Base-by-base conservation (phyloP, 2,113 vertebrate species). In the Perca schrenkii region DNA sequence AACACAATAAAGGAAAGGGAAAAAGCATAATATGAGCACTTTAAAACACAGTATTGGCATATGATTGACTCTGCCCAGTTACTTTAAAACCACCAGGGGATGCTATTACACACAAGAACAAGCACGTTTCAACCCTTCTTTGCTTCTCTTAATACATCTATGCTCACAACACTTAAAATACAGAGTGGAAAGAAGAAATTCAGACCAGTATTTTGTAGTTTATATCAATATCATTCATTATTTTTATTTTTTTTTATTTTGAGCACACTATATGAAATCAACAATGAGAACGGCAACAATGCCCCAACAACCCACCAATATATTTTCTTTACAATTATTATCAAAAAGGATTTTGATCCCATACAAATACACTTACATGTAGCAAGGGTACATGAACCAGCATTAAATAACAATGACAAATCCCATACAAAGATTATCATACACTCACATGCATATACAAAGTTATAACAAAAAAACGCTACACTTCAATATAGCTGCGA, bases 371-470 rank as follows among this genome's bases (percentile, higher is more conserved):
- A 89, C 71, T 72, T 77, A 80, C 53, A 83, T 72, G 83, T 56
- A 87, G 43, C 57, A 88, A 85, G 54, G 73, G 80, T 83, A 72
- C 62, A 78, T 34, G 58, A 72, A 79, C 65, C 49, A 52, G 64
- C 72, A 89, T 89, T 87, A 83, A 92, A 90, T 89, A 86, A 92
- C 75, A 85, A 82, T 62, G 64, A 79, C 76, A 85, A 87, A 89
- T 47, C 11, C 19, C 85, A 76, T 88, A 85, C 36, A 92, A 74
- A 88, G 86, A 86, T 79, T 83, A 87, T 76, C 53, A 85, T 88
- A 88, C 88, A 92, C 85, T 91, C 86, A 92, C 86, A 92, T 94
- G 90, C 90, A 93, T 90, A 93, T 83, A 92, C 85, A 90, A 86
- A 80, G 70, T 74, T 34, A n/a, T 14, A 21, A 67, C 6, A 56